A percentile compares a stretch with the other conserved stretches of the same genome.
phyloP scores from a whole-genome alignment of 2,113 vertebrate genomes.

The Gnathonemus longibarbis region DNA sequence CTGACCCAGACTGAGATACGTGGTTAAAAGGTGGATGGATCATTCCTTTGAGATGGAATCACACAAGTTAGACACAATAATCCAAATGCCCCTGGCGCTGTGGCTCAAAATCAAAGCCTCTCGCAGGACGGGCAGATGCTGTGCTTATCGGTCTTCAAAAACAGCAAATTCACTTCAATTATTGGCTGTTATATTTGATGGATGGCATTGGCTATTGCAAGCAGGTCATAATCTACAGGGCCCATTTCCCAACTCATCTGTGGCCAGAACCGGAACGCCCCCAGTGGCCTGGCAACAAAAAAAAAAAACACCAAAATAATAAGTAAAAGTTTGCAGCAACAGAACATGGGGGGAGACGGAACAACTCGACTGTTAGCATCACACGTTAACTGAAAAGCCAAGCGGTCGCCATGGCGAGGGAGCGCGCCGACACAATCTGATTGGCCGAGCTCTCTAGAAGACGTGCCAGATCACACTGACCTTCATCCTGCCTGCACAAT shows the following conservation, averaged over 20 bases:
- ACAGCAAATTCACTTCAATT: slow-evolving; percentile 3
- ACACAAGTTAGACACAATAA: neutral
- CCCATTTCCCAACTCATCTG: neutral
- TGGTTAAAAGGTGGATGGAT: neutral
- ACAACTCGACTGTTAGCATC: neutral
- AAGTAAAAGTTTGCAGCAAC: neutral
- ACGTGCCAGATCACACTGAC: neutral
- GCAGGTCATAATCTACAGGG: neutral
- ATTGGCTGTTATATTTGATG: neutral
- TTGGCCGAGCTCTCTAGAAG: neutral
- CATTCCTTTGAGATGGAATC: neutral
- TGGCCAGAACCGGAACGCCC: neutral
- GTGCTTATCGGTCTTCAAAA: neutral
- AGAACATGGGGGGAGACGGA: neutral
- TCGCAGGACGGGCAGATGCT: neutral
- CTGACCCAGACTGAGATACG: neutral
- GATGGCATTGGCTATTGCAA: neutral
- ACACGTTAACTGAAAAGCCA: neutral
- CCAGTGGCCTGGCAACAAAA: neutral
- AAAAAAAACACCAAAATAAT: neutral
- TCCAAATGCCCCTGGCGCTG: neutral
- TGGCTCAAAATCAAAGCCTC: neutral
- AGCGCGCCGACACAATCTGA: neutral
- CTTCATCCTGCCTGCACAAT: neutral
- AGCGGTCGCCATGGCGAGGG: neutral